phyloP scores from a whole-genome alignment of 2,888 invertebrate genomes.

The Agrochola lychnidis region DNA sequence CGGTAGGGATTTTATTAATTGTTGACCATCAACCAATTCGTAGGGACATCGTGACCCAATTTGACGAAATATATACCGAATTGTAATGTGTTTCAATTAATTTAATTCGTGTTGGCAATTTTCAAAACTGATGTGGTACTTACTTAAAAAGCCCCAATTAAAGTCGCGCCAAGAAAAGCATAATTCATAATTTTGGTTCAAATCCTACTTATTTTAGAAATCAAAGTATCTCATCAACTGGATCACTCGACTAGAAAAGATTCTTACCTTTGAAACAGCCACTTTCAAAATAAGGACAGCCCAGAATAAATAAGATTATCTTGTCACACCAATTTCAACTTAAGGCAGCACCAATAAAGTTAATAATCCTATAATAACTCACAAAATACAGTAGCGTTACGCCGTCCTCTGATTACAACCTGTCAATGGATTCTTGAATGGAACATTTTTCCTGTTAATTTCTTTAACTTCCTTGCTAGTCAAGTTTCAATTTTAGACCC shows the following conservation, averaged over 20 bases:
- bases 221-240: constrained; percentile 29
- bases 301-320: constrained; percentile 38
- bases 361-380: constrained; percentile 14
- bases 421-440: constrained; percentile 60
- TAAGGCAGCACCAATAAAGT: constrained; percentile 24
- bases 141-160: neutral
- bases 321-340: constrained; percentile 32
- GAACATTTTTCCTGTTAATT: constrained; percentile 53
- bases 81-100: neutral
- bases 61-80: constrained; percentile 2
- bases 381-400: constrained; percentile 60
- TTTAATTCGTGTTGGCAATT: neutral
- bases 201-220: constrained; percentile 5
- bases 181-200: neutral
- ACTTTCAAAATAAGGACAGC: constrained; percentile 46
- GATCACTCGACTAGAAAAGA: constrained; percentile 45
- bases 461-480: constrained; percentile 4
- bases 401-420: constrained; percentile 62
- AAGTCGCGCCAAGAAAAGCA: neutral
- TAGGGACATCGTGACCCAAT: constrained; percentile 21
- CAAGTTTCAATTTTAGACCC: constrained; percentile 25
- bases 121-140: neutral
- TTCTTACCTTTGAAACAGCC: constrained; percentile 34
- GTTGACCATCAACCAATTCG: constrained; percentile 24
- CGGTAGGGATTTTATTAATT: constrained; percentile 35